Base-by-base conservation (phyloP, 1,140 invertebrate species). In the Neodiprion fabricii region DNA sequence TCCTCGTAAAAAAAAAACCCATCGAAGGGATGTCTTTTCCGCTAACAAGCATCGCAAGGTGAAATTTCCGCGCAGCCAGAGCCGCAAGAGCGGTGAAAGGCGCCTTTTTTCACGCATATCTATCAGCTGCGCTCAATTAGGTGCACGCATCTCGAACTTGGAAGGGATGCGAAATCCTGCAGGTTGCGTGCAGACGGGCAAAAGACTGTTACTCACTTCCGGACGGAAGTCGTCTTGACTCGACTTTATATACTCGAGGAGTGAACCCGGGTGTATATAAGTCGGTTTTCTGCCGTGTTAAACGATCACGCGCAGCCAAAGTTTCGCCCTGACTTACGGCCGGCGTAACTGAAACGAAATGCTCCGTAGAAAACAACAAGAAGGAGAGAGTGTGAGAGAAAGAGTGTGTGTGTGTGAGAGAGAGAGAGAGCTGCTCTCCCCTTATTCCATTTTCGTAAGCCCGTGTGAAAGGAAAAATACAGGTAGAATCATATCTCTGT, bases 281-380 rank as follows among this genome's bases (percentile, higher is more conserved):
- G 53, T 61, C n/a, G n/a, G 53, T 61, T 61, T 61, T 61, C 11
- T 17, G 9, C 53, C 53, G 53, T 17, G 53, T 61, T 61, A 61
- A 61, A 61, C 53, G 53, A 61, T 61, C 53, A 61, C 53, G 53
- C 8, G 53, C 53, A 61, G 53, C 53, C 53, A 61, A 61, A 61
- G 53, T 61, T 61, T 61, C 53, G 53, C 11, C 53, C n/a, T 61
- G 53, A 61, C 53, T 12, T 61, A 61, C n/a, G 53, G 53, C 53
- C 53, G 53, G 53, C n/a, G 53, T 61, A 61, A 61, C 53, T 61
- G 53, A 61, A 61, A 61, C 53, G 53, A 61, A 61, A 12, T 61
- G 3, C 28, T 2, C 53, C 53, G 53, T 17, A 61, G n/a, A 61
- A 61, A 61, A 61, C 53, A 61, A 61, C 11, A 61, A 17, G 11